These are phyloP conservation scores for Astreopora myriophthalma DNA, from an alignment of 64 coral and sea anemone species.

Conservation along the genomic window DNA sequence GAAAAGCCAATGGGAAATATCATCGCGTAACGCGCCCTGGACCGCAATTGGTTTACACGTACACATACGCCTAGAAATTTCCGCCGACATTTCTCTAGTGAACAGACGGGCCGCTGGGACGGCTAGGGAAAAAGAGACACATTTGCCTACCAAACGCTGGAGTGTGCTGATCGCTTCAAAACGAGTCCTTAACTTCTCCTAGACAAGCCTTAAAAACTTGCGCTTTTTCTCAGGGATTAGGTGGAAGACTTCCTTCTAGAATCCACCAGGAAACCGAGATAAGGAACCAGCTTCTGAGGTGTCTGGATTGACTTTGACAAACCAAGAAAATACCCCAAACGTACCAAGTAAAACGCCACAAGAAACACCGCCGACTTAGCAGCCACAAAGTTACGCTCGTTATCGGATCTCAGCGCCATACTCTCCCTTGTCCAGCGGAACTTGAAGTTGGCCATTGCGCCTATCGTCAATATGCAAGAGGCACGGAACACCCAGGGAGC, in stretches of 20 bases:
- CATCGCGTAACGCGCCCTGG: background rate
- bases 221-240: slow-evolving; percentile 31
- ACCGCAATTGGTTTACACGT: background rate
- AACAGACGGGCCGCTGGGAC: slow-evolving; percentile 47
- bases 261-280: slow-evolving; percentile 47
- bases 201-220: slow-evolving; percentile 43
- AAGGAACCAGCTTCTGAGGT: slow-evolving; percentile 20
- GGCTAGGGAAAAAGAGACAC: slow-evolving; percentile 55
- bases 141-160: slow-evolving; percentile 52
- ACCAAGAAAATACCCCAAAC: slow-evolving; percentile 47
- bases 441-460: too few species aligned
- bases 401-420: too few species aligned
- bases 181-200: background rate
- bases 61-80: slow-evolving; percentile 43
- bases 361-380: slow-evolving; percentile 51
- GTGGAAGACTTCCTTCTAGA: slow-evolving; percentile 38
- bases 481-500: too few species aligned
- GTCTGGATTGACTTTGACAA: slow-evolving; percentile 41
- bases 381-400: slow-evolving; percentile 31
- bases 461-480: too few species aligned
- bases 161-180: slow-evolving; percentile 21
- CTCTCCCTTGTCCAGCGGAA: too few species aligned
- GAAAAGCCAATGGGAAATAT: slow-evolving; percentile 54
- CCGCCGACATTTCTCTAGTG: slow-evolving; percentile 45
- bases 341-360: slow-evolving; percentile 38